Evolutionary conservation across 2,113 vertebrate species (phyloP).

Genomic region (Sterrhoptilus dennistouni): DNA sequence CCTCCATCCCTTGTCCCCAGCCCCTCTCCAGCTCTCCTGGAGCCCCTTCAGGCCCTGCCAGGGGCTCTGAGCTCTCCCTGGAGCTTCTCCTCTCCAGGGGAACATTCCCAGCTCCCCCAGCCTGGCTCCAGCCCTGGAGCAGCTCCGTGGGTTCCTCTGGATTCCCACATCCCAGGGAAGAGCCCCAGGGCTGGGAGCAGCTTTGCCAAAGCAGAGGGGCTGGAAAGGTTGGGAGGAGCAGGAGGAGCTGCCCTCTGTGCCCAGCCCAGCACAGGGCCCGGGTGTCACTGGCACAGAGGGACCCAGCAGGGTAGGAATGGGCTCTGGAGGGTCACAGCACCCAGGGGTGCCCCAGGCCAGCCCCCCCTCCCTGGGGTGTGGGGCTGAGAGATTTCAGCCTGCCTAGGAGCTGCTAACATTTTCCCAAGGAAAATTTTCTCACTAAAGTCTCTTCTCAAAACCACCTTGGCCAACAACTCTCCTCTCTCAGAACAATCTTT

Average conservation of each 20-base stretch:
- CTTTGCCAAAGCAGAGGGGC: neutral
- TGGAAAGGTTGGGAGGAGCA: neutral
- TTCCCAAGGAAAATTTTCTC: too few relatives aligned
- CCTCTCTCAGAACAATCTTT: too few relatives aligned
- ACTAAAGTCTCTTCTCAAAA: too few relatives aligned
- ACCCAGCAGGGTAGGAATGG: neutral
- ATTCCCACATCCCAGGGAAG: too few relatives aligned
- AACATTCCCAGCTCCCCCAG: neutral
- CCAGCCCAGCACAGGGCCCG: neutral
- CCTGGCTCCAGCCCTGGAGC: neutral
- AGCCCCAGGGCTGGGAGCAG: neutral
- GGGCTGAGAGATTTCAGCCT: too few relatives aligned
- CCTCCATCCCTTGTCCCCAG: neutral
- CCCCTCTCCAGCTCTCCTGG: neutral
- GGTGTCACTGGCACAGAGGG: fast-evolving
- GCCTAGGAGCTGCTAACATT: too few relatives aligned
- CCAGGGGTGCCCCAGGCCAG: neutral
- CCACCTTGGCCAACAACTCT: too few relatives aligned
- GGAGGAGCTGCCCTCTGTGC: fast-evolving
- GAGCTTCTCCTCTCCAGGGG: neutral
- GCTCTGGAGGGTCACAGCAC: neutral
- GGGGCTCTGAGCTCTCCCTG: neutral
- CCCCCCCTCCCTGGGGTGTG: neutral
- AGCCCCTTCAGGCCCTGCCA: neutral
- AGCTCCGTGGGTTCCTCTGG: fast-evolving